Evolutionary conservation across 2,888 invertebrate genomes (phyloP).

Genomic region (Chydorus sphaericus): DNA sequence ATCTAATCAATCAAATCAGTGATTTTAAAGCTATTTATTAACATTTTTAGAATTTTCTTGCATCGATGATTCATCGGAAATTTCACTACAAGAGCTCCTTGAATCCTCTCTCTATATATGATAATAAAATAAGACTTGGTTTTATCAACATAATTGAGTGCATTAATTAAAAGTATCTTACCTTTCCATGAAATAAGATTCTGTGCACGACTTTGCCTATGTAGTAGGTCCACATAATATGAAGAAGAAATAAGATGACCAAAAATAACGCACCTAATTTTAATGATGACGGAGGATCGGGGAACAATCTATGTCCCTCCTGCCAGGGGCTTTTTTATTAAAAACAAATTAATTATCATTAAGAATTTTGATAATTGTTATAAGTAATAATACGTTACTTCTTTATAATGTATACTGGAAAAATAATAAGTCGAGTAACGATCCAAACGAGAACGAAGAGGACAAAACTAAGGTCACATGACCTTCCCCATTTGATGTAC

Average conservation of each 20-base stretch:
- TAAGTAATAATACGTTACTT: slow-evolving; percentile 48
- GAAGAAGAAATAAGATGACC: slow-evolving; percentile 59
- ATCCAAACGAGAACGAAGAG: slow-evolving; percentile 87
- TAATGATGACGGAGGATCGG: slow-evolving; percentile 87
- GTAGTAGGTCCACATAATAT: slow-evolving; percentile 85
- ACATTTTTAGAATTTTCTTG: too few relatives aligned
- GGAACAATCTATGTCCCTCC: slow-evolving; percentile 65
- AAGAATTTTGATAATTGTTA: background rate
- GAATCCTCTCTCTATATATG: too few relatives aligned
- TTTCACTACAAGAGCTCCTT: too few relatives aligned
- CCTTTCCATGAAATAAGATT: slow-evolving; percentile 51
- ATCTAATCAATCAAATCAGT: too few relatives aligned
- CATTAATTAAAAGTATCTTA: too few relatives aligned
- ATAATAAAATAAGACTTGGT: too few relatives aligned
- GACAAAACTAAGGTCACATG: slow-evolving; percentile 76
- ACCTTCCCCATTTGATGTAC: slow-evolving; percentile 73
- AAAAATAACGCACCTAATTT: slow-evolving; percentile 83
- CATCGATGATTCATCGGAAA: too few relatives aligned
- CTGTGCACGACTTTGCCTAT: slow-evolving; percentile 76
- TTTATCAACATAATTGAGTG: too few relatives aligned
- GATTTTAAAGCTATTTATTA: too few relatives aligned
- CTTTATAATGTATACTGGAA: slow-evolving; percentile 74
- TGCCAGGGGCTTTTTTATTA: slow-evolving; percentile 66
- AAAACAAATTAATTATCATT: slow-evolving; percentile 22
- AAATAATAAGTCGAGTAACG: slow-evolving; percentile 70